Evolutionary conservation across 2,113 vertebrate genomes (phyloP), one percentile per base, ranked within the genome.

Genomic region (Okapia johnstoni): DNA sequence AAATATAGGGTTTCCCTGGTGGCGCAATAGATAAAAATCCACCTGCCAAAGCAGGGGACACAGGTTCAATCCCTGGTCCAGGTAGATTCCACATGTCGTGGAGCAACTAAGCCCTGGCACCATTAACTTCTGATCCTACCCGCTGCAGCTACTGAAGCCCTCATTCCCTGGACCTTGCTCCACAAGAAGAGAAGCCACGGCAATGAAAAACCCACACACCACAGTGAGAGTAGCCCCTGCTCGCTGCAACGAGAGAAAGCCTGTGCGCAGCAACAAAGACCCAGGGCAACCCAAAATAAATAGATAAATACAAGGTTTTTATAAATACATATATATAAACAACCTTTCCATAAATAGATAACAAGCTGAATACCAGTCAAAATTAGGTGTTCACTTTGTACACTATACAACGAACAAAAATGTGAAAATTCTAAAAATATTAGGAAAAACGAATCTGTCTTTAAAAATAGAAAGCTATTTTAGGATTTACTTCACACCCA

Each of bases 341-440:
- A 89, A 54, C 81, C 40, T 70, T 85, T 86, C 54, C 40, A 70
- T 60, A 86, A 94, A 86, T 14, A 86, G 36, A 76, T 85, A 19
- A 93, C 43, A 89, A 89, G 40, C 7, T 50, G 43, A 96, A 86
- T 86, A 52, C 33, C 43, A 80, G 70, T 14, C 21, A 80, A 85
- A 94, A 94, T 80, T 90, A 70, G 2, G 16, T 90, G 58, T 94
- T 90, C 11, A 90, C 26, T 90, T 81, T 94, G 43, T 58, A 90
- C 43, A 58, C 30, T 40, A 83, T 11, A 92, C 10, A 83, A 70
- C 9, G 33, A 93, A 85, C 33, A 86, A 90, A 93, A 94, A 70
- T 79, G 5, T 94, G 43, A 80, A 73, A 70, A 81, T 70, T 81
- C 30, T n/a, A 91, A 96, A 96, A 94, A 60, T 90, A 81, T 36